Base-by-base conservation (phyloP, 2,113 vertebrate genomes). In the Poicephalus gulielmi region DNA sequence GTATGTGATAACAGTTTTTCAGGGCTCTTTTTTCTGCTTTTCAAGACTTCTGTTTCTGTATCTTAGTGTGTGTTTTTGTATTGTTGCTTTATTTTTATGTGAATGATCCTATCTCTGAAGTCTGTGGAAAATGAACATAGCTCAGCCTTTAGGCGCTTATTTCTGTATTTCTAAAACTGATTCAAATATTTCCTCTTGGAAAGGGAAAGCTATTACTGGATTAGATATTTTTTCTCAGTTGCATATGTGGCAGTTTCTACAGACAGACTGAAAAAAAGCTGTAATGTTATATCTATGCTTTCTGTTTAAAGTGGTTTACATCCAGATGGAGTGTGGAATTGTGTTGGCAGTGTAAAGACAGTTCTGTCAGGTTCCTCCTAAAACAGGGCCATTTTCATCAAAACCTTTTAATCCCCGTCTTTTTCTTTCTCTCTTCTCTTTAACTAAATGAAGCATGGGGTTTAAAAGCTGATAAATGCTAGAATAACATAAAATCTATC, bases 151-250 rank as follows among this genome's bases (percentile, higher is more conserved):
- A 53, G 67, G 86, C 70, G 67, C 37, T 82, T 57, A 27, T 16
- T 82, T 84, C 91, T 94, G 67, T 64, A 20, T 63, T 87, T 87
- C 57, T 63, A 68, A 90, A 86, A 39, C 67, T 31, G 44, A 69
- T 78, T 62, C 71, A 95, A 96, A 66, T 88, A 94, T 94, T 95
- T 95, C 82, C 92, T 88, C 39, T 95, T 91, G 93, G 87, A 94
- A 92, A 86, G 80, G 79, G 64, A 94, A 93, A 92, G 41, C 52
- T 84, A 1, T 92, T 91, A 37, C 68, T 94, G 70, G 44, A 62
- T 57, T 90, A 53, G 88, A 88, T 55, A 37, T 22, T 87, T 67
- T 82, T 89, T 30, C 71, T 86, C 73, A 80, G 55, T 69, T 95
- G 83, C 81, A 83, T 83, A 96, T 91, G 78, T 94, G 94, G 88